Conservation (phyloP, 2,113 vertebrate genomes). For the Pomatostomus ruficeps region DNA sequence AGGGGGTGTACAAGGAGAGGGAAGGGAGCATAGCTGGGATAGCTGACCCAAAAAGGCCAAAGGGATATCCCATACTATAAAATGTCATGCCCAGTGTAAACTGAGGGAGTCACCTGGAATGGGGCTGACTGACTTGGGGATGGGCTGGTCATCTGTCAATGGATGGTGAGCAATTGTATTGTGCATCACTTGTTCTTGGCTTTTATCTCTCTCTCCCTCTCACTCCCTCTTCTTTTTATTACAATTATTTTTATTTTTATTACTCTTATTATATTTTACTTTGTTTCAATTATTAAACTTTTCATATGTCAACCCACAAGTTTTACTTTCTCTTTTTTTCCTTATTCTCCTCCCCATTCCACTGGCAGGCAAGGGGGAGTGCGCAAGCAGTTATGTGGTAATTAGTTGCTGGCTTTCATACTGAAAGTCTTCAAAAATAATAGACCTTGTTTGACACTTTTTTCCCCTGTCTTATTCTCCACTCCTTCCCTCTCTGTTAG, state of each 20-base stretch:
- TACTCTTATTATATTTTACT: background rate
- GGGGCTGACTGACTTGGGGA: background rate
- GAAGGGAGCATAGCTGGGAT: background rate
- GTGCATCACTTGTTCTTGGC: background rate
- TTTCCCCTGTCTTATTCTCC: background rate
- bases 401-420: background rate
- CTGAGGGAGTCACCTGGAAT: background rate
- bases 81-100: background rate
- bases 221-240: background rate
- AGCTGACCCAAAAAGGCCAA: background rate
- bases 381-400: rapidly evolving
- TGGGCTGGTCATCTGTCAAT: background rate
- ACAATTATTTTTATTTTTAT: background rate
- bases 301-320: background rate
- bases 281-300: background rate
- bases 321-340: background rate
- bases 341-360: background rate
- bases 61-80: background rate
- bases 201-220: background rate
- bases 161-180: background rate
- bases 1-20: background rate
- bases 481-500: background rate
- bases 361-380: background rate
- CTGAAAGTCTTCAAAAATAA: background rate
- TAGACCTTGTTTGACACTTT: background rate